These are phyloP conservation scores for Brachystomella parvula DNA, from an alignment of 1,140 invertebrate species.

Conservation along the genomic window DNA sequence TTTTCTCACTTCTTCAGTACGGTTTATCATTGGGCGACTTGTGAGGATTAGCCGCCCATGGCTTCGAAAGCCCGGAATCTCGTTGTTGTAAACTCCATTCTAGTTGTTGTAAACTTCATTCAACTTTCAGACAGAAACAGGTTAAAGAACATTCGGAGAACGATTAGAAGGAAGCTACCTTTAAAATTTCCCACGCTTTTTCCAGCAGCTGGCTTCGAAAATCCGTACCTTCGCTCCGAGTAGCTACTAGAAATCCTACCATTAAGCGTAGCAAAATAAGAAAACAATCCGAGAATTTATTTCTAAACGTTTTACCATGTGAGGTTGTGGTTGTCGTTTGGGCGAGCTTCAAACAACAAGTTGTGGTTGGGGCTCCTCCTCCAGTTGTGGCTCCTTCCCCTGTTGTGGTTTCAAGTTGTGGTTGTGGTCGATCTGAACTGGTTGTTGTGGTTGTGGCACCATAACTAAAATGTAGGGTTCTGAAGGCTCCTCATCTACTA, in stretches of 20 bases:
- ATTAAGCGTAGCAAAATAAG: not conserved
- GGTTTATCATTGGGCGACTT: conserved; percentile 54
- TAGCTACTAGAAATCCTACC: conserved; percentile 56
- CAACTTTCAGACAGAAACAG: conserved; percentile 9
- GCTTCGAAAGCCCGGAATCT: conserved; percentile 51
- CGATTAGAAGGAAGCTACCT: conserved; percentile 41
- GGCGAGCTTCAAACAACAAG: too few species aligned
- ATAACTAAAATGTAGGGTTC: too few species aligned
- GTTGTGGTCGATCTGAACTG: too few species aligned
- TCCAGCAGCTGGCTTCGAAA: conserved; percentile 48
- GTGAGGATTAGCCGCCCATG: conserved; percentile 68
- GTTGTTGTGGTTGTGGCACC: too few species aligned
- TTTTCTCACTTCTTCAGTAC: too few species aligned
- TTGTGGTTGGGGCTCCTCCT: too few species aligned
- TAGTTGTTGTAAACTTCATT: too few species aligned
- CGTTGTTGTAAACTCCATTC: conserved; percentile 57
- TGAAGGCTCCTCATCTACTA: too few species aligned
- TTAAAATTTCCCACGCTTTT: conserved; percentile 56
- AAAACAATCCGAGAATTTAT: not conserved
- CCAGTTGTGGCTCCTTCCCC: too few species aligned
- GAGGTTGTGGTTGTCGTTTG: too few species aligned
- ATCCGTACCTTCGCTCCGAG: conserved; percentile 60
- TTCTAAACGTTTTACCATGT: too few species aligned
- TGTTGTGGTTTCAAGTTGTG: too few species aligned
- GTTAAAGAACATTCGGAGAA: not conserved